Evolutionary conservation across 2,113 vertebrate genomes (phyloP), one percentile per base, ranked within the genome.

Genomic region (Arothron firmamentum): DNA sequence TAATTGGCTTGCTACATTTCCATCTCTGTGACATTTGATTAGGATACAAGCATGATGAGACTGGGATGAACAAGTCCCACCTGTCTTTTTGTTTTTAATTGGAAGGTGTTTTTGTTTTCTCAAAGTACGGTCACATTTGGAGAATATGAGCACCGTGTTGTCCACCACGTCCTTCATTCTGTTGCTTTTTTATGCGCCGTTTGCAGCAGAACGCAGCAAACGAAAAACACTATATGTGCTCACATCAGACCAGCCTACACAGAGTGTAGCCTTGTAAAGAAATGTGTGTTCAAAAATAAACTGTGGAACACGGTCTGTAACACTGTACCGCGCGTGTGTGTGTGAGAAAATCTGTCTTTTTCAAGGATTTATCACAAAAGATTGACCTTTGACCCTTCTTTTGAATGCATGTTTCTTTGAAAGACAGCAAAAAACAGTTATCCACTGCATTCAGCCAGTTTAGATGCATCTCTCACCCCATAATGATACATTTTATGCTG

Each of bases 281-380:
- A 84, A 74, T 79, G 64, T 77, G 75, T 84, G 56, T 23, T 23
- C 21, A 23, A 23, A 23, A 23, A 23, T 71, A 65, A 83, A 78
- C 80, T 89, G 83, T 89, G 83, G 86, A 83, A 85, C 79, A 68
- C 77, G 88, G 89, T 92, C 90, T 90, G 82, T 90, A 89, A 90
- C 90, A 92, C 90, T 91, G 89, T 91, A 90, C 65, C 83, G 77
- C 88, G 69, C 90, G 80, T 85, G 80, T 67, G 21, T 84, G 77
- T 89, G 69, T 90, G 79, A 84, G 80, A 67, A 79, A 84, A 88
- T 84, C 79, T 88, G 82, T 77, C 84, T 82, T 75, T 89, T 91
- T 91, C 88, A 91, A 88, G 69, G 81, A 86, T 90, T 90, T 87
- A 87, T 82, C 74, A 89, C 57, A 77, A 81, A 38, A 53, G n/a